These are phyloP conservation scores for Herminia tarsipennalis DNA, from an alignment of 2,888 invertebrate species.

Conservation along the genomic window DNA sequence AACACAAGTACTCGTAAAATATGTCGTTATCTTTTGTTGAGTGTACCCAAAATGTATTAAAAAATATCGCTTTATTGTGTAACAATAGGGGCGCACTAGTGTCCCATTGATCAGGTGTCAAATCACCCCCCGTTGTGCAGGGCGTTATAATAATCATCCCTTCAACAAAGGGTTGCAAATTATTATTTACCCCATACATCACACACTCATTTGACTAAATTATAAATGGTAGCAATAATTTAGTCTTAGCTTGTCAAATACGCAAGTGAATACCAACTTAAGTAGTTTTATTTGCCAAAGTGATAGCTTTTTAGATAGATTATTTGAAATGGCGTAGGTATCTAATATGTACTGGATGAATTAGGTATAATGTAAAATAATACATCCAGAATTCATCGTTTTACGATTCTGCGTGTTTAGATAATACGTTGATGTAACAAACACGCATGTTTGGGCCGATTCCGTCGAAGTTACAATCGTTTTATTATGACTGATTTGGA, in stretches of 20 bases:
- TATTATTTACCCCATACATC: conserved; percentile 82
- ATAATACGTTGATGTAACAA: conserved; percentile 4
- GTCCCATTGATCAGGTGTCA: conserved; percentile 74
- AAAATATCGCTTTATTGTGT: conserved; percentile 31
- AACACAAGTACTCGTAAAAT: conserved; percentile 21
- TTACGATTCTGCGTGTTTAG: conserved; percentile 15
- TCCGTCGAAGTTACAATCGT: conserved; percentile 1
- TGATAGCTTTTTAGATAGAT: too few relatives aligned
- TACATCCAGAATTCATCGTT: too few relatives aligned
- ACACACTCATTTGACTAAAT: conserved; percentile 72
- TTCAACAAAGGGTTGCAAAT: conserved; percentile 81
- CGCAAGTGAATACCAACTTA: too few relatives aligned
- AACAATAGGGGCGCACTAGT: conserved; percentile 50
- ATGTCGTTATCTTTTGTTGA: conserved; percentile 12
- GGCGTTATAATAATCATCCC: conserved; percentile 67
- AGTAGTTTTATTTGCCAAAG: too few relatives aligned
- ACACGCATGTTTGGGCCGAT: conserved; percentile 15
- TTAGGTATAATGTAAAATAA: too few relatives aligned
- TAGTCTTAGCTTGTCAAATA: conserved; percentile 75
- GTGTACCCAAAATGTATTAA: conserved; percentile 25
- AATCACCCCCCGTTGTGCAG: conserved; percentile 47
- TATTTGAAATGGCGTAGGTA: too few relatives aligned
- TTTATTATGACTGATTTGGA: neutral
- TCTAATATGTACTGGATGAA: too few relatives aligned
- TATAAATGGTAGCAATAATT: conserved; percentile 78